Base-by-base conservation (phyloP, 30 jellyfish, hydroid and myxozoan species). In the Chrysaora quinquecirrha region DNA sequence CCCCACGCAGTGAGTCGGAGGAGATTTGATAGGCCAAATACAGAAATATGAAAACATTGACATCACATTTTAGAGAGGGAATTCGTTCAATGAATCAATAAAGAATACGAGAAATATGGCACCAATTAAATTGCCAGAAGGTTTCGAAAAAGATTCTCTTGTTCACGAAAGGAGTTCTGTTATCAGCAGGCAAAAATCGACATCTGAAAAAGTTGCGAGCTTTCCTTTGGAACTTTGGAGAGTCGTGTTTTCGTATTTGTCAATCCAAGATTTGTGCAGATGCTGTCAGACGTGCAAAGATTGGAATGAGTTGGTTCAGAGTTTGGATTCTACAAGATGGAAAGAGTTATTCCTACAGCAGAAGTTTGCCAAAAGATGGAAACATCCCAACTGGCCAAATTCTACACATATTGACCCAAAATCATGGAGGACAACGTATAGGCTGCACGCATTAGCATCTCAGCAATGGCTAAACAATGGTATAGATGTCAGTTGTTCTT, bases 301-400 rank as follows among this genome's bases (percentile, higher is more conserved):
- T 52, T 90, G 97, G 97, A 34, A 48, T 35, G 89, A 58, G 38
- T 69, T 90, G 27, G 94, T 90, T 3, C 73, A 63, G 52, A 90
- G 97, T 60, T 56, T 90, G 11, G 97, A 90, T 58, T 85, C 96
- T 52, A 90, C 97, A 71, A 83, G 96, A 50, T 90, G 97, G 97
- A 84, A 73, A 52, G 93, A 83, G 48, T 66, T 90, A 32, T 90
- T 84, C 71, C 90, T 90, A 20, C 93, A 75, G 33, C 91, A 76
- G 49, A 76, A 84, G 29, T 66, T 32, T 25, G 84, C 87, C 3
- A 90, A 78, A 70, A 75, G 97, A 32, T 90, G 97, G 97, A 90
- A 84, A 85, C 97, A 82, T 47, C 97, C 97, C 12, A 70, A 83
- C 72, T 90, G 97, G 97, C 97, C 97, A 0, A 90, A 79, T 70